A percentile compares a stretch with the other conserved stretches of the same genome.
Evolutionary conservation across 2,797 vertebrate genomes (phyloP).

Genomic region (Miichthys miiuy): DNA sequence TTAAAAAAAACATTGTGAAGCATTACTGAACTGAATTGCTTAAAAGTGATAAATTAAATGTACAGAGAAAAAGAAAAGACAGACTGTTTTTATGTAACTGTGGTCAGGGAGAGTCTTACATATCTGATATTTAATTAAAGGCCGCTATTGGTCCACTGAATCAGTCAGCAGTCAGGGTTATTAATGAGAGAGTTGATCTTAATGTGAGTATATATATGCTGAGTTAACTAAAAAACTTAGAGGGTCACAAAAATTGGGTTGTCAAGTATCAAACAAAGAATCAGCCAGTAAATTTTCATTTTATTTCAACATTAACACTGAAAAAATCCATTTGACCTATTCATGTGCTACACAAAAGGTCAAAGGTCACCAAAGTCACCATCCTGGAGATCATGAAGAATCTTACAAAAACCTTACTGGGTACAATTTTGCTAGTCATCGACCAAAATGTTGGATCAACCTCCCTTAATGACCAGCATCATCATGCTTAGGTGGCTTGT

Average conservation of each 20-base stretch:
- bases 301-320: background rate
- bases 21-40: background rate
- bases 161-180: background rate
- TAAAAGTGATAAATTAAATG: background rate
- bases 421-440: background rate
- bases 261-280: background rate
- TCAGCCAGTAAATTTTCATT: too few relatives aligned
- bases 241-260: too few relatives aligned
- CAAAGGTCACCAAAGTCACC: conserved; percentile 4
- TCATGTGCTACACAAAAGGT: background rate
- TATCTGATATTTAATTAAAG: conserved; percentile 13
- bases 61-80: background rate
- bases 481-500: background rate
- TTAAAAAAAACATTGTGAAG: conserved; percentile 8
- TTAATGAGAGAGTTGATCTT: background rate
- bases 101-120: background rate
- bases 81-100: background rate
- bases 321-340: background rate
- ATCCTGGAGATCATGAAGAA: background rate
- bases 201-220: background rate
- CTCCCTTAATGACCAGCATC: background rate
- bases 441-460: conserved; percentile 3
- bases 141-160: background rate
- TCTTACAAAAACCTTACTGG: background rate
- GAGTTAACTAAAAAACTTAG: background rate